These are phyloP conservation scores for Apoderus coryli DNA, from an alignment of 2,888 invertebrate species.

Conservation along the genomic window DNA sequence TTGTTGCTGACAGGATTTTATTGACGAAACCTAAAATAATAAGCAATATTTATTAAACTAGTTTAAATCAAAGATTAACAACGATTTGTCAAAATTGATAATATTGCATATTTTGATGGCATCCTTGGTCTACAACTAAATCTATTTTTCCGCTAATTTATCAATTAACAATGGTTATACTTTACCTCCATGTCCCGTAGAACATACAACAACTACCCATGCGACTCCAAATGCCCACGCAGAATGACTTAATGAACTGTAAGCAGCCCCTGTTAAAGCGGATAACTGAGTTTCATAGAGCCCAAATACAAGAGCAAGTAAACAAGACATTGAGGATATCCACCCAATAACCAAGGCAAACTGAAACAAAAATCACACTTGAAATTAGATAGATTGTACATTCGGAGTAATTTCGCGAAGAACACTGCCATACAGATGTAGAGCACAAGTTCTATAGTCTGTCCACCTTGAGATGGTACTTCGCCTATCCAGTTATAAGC, in stretches of 20 bases:
- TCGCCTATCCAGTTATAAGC: too few species aligned
- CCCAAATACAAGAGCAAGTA: slow-evolving; percentile 64
- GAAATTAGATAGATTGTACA: too few species aligned
- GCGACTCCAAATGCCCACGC: slow-evolving; percentile 69
- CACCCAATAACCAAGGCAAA: slow-evolving; percentile 54
- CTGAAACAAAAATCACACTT: too few species aligned
- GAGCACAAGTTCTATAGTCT: too few species aligned
- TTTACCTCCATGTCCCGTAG: slow-evolving; percentile 69
- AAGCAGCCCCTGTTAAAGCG: slow-evolving; percentile 56
- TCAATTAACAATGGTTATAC: slow-evolving; percentile 8
- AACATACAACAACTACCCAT: slow-evolving; percentile 76
- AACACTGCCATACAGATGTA: too few species aligned
- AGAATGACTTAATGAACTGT: slow-evolving; percentile 69
- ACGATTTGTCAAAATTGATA: not conserved
- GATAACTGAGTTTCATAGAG: slow-evolving; percentile 56
- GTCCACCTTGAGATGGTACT: too few species aligned
- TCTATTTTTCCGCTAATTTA: too few species aligned
- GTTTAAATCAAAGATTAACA: too few species aligned
- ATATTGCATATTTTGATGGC: too few species aligned
- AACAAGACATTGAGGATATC: slow-evolving; percentile 47
- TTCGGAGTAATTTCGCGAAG: too few species aligned
- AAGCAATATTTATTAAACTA: slow-evolving; percentile 8
- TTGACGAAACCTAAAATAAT: slow-evolving; percentile 45
- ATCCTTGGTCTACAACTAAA: too few species aligned
- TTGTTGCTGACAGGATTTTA: slow-evolving; percentile 55